Evolutionary conservation across 2,797 vertebrate species (phyloP).

Genomic region (Enteromius anoplus): DNA sequence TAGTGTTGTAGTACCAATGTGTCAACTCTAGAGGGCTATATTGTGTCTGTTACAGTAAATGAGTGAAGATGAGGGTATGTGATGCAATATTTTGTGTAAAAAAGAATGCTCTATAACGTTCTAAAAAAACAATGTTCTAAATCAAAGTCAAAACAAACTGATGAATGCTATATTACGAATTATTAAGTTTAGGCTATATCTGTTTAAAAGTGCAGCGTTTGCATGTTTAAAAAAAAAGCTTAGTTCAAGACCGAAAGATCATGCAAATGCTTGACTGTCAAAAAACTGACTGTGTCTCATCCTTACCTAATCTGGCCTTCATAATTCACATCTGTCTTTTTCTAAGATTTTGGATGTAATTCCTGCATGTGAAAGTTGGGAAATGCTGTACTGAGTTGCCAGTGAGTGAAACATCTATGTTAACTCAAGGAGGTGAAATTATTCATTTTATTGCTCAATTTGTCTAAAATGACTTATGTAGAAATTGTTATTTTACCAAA

Average conservation of each 20-base stretch:
- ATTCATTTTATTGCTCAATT: neutral
- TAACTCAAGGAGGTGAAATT: neutral
- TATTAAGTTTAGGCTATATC: neutral
- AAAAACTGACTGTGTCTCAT: neutral
- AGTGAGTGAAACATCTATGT: neutral
- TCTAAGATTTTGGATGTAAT: neutral
- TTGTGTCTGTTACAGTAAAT: conserved; percentile 13
- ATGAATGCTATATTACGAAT: neutral
- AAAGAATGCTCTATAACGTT: neutral
- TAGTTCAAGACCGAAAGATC: neutral
- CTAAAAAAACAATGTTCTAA: neutral
- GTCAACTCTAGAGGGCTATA: conserved; percentile 3
- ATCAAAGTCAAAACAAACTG: neutral
- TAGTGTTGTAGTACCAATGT: neutral
- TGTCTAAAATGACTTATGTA: neutral
- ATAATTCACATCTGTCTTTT: neutral
- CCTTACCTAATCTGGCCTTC: neutral
- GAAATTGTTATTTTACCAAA: neutral
- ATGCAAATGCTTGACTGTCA: neutral
- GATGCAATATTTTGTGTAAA: neutral
- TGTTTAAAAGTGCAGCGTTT: neutral
- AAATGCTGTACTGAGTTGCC: neutral
- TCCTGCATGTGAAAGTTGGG: neutral
- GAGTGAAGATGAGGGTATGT: neutral
- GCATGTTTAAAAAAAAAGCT: neutral